phyloP scores from a whole-genome alignment of 2,888 invertebrate species.

The Pandemis corylana region DNA sequence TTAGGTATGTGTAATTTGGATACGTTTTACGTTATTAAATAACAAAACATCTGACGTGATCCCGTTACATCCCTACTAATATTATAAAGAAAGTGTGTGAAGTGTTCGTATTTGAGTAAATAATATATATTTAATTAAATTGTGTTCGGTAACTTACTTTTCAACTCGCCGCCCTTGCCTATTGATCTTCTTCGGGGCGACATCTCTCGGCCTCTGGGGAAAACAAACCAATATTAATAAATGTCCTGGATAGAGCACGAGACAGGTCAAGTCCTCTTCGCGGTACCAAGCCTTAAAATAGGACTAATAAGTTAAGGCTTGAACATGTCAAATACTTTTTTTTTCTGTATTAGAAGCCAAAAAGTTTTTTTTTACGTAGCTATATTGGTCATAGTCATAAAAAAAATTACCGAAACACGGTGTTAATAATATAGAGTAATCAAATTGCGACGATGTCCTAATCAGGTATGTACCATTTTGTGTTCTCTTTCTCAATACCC shows the following conservation, averaged over 20 bases:
- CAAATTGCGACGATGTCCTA: no score
- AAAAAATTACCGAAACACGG: no score
- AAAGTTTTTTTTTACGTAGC: no score
- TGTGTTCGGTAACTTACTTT: constrained; percentile 70
- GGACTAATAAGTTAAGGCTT: no score
- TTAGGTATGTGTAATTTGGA: no score
- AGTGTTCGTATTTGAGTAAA: not conserved
- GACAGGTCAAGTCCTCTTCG: not conserved
- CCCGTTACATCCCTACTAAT: not conserved
- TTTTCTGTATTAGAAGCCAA: no score
- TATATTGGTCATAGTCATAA: no score
- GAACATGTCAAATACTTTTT: no score
- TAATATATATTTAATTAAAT: constrained; percentile 20
- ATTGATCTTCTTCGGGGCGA: constrained; percentile 85
- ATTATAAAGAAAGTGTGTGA: not conserved
- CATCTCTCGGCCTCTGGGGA: constrained; percentile 86
- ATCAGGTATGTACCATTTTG: no score
- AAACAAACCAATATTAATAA: constrained; percentile 82
- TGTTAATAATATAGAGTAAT: no score
- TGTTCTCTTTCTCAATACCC: no score
- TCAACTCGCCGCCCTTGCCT: constrained; percentile 78
- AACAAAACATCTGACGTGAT: not conserved
- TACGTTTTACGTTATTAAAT: not conserved
- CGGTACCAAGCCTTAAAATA: no score
- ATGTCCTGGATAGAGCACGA: constrained; percentile 5